These are phyloP conservation scores for Lytechinus variegatus DNA, from an alignment of 35 echinoderm and acorn worm genomes.

Conservation along the genomic window DNA sequence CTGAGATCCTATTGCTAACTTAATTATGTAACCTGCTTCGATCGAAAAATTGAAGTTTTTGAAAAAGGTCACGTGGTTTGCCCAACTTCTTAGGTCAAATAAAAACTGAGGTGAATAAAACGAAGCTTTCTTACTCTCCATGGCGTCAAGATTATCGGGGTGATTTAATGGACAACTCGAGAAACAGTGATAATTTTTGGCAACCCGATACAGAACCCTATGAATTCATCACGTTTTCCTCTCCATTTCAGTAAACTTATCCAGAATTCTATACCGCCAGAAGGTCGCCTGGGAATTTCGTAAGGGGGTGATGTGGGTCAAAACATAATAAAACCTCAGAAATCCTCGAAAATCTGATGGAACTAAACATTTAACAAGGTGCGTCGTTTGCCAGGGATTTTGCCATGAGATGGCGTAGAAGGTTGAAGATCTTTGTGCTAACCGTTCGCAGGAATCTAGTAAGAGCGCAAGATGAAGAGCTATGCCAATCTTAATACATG, in stretches of 20 bases:
- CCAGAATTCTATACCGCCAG: neutral
- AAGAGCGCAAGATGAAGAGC: neutral
- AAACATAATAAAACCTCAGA: conserved; percentile 4
- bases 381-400: neutral
- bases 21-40: neutral
- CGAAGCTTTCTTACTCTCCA: neutral
- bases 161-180: neutral
- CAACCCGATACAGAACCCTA: neutral
- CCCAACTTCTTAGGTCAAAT: neutral
- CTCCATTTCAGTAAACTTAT: neutral
- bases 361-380: conserved; percentile 16
- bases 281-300: neutral
- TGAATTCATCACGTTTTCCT: conserved; percentile 7
- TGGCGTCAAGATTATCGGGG: neutral
- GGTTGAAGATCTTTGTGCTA: neutral
- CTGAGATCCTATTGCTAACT: neutral
- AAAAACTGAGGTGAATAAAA: neutral
- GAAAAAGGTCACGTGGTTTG: neutral
- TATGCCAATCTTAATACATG: neutral
- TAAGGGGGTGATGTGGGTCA: conserved; percentile 17
- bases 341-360: neutral
- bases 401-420: neutral
- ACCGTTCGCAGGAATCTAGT: neutral
- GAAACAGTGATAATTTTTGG: neutral
- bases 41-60: neutral